These are phyloP conservation scores for Podarcis raffonei DNA, from an alignment of 2,113 vertebrate species.

Conservation along the genomic window DNA sequence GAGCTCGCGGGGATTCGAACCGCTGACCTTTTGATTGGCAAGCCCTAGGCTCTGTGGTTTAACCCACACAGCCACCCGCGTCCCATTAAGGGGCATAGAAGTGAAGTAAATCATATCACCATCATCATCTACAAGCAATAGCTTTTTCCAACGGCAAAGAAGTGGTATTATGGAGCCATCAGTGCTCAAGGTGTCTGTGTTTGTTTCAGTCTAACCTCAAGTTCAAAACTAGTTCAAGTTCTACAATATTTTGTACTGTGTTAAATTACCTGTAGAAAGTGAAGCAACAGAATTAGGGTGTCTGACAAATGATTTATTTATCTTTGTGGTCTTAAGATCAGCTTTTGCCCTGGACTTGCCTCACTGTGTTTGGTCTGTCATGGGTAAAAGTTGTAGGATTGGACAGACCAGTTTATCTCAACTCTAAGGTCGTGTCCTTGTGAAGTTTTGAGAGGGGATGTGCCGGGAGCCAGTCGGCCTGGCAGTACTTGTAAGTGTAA, in stretches of 20 bases:
- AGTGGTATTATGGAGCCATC: background rate
- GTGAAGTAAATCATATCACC: no score
- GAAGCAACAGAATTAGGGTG: background rate
- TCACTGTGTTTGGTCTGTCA: background rate
- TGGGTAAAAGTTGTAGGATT: background rate
- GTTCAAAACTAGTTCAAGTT: background rate
- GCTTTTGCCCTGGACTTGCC: background rate
- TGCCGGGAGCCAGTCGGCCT: background rate
- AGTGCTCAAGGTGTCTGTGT: background rate
- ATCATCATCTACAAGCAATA: background rate
- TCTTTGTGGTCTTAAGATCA: background rate
- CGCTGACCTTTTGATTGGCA: no score
- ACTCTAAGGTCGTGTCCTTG: background rate
- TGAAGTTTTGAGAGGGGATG: background rate
- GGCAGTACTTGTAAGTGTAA: background rate
- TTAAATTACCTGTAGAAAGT: background rate
- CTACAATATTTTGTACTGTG: background rate
- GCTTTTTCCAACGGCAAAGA: background rate
- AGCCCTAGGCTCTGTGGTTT: no score
- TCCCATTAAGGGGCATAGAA: no score
- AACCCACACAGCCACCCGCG: no score
- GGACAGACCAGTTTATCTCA: background rate
- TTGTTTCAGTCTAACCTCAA: background rate
- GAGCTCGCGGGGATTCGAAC: no score
- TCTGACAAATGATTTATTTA: background rate